Evolutionary conservation across 2,888 invertebrate genomes (phyloP).

Genomic region (Phengaris arion): DNA sequence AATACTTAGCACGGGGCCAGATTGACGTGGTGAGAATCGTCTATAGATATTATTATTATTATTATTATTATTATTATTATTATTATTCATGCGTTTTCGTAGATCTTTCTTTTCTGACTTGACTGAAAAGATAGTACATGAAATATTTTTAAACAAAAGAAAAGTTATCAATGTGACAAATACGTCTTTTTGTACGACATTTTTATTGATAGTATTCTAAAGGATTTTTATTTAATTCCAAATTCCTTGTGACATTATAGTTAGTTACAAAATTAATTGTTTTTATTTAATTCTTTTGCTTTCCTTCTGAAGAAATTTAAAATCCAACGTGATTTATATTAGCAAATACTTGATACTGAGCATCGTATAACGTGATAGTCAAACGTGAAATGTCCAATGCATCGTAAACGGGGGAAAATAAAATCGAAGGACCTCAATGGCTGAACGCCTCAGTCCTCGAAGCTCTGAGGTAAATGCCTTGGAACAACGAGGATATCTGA

Average conservation of each 20-base stretch:
- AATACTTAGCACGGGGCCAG: too few species aligned
- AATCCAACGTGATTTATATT: conserved; percentile 55
- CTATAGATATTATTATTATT: too few species aligned
- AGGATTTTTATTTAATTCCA: conserved; percentile 74
- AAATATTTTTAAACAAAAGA: conserved; percentile 71
- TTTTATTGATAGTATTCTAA: conserved; percentile 61
- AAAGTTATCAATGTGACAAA: conserved; percentile 73
- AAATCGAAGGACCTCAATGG: conserved; percentile 81
- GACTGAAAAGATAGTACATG: conserved; percentile 49
- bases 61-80: too few species aligned
- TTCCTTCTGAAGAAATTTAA: conserved; percentile 68
- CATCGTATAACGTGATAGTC: conserved; percentile 60
- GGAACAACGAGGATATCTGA: conserved; percentile 90
- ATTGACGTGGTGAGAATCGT: too few species aligned
- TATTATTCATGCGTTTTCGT: too few species aligned
- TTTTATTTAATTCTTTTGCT: conserved; percentile 48
- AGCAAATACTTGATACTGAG: conserved; percentile 64
- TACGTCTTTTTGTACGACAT: conserved; percentile 70
- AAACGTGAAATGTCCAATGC: conserved; percentile 78
- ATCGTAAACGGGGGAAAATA: conserved; percentile 79
- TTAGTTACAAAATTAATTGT: conserved; percentile 74
- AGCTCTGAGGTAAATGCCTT: conserved; percentile 92
- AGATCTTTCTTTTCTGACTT: background rate
- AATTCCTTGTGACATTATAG: conserved; percentile 79
- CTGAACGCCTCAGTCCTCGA: conserved; percentile 86